Evolutionary conservation across 1,140 invertebrate genomes (phyloP), one percentile per base, ranked within the genome.

Genomic region (Lethrus apterus): DNA sequence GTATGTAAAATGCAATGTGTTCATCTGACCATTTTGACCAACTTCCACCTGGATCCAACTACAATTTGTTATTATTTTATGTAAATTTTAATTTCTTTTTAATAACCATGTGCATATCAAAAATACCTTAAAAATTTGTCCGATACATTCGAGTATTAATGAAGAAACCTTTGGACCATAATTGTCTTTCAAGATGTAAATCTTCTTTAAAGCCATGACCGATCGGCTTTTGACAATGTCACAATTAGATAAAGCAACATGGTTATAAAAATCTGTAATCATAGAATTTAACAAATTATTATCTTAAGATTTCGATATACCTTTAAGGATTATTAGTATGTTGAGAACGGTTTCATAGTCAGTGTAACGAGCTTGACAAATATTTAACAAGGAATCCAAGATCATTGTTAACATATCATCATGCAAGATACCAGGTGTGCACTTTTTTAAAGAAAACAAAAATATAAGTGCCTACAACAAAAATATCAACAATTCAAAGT

Each of bases 111-210:
- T 24, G 20, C 5, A 3, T 29, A 29, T n/a, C 24, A 24, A 3
- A 14, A 46, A 54, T 20, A 64, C 53, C 31, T 57, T 48, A 34
- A 59, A 53, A 8, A 67, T 52, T 44, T 44, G 43, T 38, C 58
- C 62, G 2, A 70, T 46, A 21, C 64, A 68, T 31, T 64, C 50
- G 5, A 71, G 43, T 23, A 69, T 56, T 3, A 51, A 51, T 14
- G 64, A 24, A 15, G 60, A 47, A n/a, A 64, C 52, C 1, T 50
- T 14, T 10, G 62, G 52, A 2, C 70, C 66, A 45, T 61, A 70
- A 30, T 54, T 55, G 8, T 45, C 47, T 19, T 51, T 35, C 20
- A 23, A 11, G 11, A 55, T 36, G 44, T 60, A 63, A 53, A 63
- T 65, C 3, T 55, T 54, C 47, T 63, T 60, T 19, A 68, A 48